Evolutionary conservation across 2,888 invertebrate species (phyloP).

Genomic region (Philonicus albiceps): DNA sequence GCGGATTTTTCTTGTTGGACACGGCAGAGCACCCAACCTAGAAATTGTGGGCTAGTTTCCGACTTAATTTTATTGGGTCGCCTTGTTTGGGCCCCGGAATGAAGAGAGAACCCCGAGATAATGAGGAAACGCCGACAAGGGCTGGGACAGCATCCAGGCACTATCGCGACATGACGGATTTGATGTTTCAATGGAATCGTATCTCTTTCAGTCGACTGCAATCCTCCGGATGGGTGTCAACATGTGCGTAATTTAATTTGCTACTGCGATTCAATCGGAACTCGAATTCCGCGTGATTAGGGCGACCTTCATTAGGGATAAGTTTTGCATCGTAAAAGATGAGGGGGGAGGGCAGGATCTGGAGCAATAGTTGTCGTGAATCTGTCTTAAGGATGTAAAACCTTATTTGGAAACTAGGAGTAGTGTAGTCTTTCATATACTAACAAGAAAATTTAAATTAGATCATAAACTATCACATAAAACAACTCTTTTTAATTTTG

Average conservation of each 20-base stretch:
- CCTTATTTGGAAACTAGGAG: background rate
- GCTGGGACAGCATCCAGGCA: background rate
- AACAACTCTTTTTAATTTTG: too few species aligned
- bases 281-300: background rate
- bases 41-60: slow-evolving; percentile 20
- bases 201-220: slow-evolving; percentile 11
- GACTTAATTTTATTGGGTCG: slow-evolving; percentile 42
- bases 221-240: slow-evolving; percentile 39
- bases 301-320: background rate
- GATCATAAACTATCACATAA: too few species aligned
- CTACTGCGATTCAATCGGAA: background rate
- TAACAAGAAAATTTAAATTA: too few species aligned
- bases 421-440: background rate
- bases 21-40: background rate
- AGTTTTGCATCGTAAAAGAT: background rate
- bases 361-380: background rate
- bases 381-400: background rate
- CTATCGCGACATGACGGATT: slow-evolving; percentile 43
- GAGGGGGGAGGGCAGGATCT: background rate
- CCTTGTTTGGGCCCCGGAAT: slow-evolving; percentile 11
- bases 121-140: slow-evolving; percentile 43
- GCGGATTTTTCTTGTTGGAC: background rate
- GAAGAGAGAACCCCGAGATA: slow-evolving; percentile 38
- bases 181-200: slow-evolving; percentile 43
- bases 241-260: slow-evolving; percentile 44